phyloP scores from a whole-genome alignment of 2,888 invertebrate species.

The Bellardia pandia region DNA sequence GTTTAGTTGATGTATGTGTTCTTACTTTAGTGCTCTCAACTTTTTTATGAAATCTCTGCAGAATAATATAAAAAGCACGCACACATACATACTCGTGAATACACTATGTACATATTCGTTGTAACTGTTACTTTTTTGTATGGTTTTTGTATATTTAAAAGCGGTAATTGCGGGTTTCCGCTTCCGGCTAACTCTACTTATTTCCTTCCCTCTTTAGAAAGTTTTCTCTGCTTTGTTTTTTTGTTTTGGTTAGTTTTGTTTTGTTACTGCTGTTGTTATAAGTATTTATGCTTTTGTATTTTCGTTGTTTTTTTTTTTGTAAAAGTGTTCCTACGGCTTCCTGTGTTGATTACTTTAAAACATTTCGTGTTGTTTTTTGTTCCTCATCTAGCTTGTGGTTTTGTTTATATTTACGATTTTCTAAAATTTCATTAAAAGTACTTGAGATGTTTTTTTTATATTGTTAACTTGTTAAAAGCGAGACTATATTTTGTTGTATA shows the following conservation, averaged over 20 bases:
- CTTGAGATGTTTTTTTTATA: conserved; percentile 27
- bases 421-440: conserved; percentile 57
- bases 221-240: conserved; percentile 12
- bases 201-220: conserved; percentile 56
- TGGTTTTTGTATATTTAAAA: conserved; percentile 36
- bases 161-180: conserved; percentile 71
- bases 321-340: conserved; percentile 50
- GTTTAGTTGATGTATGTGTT: background rate
- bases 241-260: conserved; percentile 3
- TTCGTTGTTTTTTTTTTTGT: background rate
- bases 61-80: background rate
- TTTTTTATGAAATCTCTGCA: too few species aligned
- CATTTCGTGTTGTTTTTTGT: conserved; percentile 41
- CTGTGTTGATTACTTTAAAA: conserved; percentile 65
- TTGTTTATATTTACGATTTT: conserved; percentile 32
- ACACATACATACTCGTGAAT: background rate
- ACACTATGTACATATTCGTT: background rate
- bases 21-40: too few species aligned
- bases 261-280: conserved; percentile 27
- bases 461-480: conserved; percentile 22
- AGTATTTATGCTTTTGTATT: conserved; percentile 15
- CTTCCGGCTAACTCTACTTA: conserved; percentile 67
- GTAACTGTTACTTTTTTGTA: conserved; percentile 58
- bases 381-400: conserved; percentile 37
- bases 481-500: background rate